Evolutionary conservation across 1,140 invertebrate species (phyloP), one percentile per base, ranked within the genome.

Genomic region (Alviniconcha marisindica): DNA sequence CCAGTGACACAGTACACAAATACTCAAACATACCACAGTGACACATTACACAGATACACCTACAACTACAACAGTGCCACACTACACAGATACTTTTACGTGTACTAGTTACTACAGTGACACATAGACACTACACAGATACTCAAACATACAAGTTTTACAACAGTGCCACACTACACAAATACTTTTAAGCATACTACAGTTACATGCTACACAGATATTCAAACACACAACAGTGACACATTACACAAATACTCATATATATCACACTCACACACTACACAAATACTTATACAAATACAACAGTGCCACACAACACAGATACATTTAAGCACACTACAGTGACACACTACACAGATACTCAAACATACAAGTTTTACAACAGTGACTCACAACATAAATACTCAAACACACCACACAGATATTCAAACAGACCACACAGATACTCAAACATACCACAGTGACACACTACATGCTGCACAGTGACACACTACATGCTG

Each of bases 81-180:
- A 14, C 1, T 36, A 36, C 28, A 28, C 42, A 76, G 14, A 40
- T 15, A 28, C 73, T 24, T 18, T 18, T 36, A 33, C 0, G 14
- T 40, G 28, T 14, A n/a, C 18, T 21, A 12, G 14, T 48, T 12
- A 1, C 66, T 5, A 18, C 7, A 10, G 0, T 12, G 1, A 31
- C 63, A 69, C 31, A 38, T 0, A 63, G 12, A 21, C 28, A 42
- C 38, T n/a, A 0, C 21, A 56, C 48, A n/a, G 7, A 38, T 54
- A n/a, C 31, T 10, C 48, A 38, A 28, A 24, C 1, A 38, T 77
- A 82, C n/a, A 73, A 12, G 42, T 78, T 33, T 31, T 80, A 31
- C 69, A 60, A 71, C n/a, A 74, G 2, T 33, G n/a, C 31, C 66
- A 78, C 12, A n/a, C n/a, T 76, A 24, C 74, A 44, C 36, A 42